Percentiles rank a stretch among this genome's conserved stretches.
These are phyloP conservation scores for Tryphoninae sp. DNA, from an alignment of 2,888 invertebrate species.

Conservation along the genomic window DNA sequence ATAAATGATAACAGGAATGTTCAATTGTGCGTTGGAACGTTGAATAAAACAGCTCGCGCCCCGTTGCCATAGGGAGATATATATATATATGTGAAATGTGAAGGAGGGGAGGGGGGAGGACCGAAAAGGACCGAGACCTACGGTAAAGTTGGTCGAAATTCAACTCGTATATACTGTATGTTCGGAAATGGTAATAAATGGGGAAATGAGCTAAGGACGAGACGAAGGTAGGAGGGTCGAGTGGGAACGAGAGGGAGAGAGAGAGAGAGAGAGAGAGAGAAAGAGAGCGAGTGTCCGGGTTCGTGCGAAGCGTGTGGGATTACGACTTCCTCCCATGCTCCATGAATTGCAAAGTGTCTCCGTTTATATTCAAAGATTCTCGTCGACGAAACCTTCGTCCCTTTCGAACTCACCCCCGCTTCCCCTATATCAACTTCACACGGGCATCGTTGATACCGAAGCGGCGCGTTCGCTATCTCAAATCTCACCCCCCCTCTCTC, in stretches of 20 bases:
- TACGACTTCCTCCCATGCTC: conserved; percentile 66
- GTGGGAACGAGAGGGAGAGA: conserved; percentile 12
- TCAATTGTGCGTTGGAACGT: conserved; percentile 35
- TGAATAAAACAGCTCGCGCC: conserved; percentile 26
- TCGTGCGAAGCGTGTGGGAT: conserved; percentile 66
- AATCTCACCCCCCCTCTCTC: not conserved
- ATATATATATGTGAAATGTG: not conserved
- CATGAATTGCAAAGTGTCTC: conserved; percentile 67
- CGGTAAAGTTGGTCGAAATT: conserved; percentile 47
- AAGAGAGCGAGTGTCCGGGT: conserved; percentile 34
- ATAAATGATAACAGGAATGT: not conserved
- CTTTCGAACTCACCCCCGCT: conserved; percentile 33
- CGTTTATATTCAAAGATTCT: conserved; percentile 69
- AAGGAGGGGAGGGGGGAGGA: not conserved
- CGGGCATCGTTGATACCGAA: conserved; percentile 18
- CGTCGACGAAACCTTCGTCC: conserved; percentile 59
- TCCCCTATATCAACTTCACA: conserved; percentile 15
- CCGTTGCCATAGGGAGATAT: conserved; percentile 23
- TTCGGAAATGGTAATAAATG: conserved; percentile 52
- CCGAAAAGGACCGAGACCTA: conserved; percentile 14
- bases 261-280: conserved; percentile 26
- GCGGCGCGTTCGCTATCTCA: not conserved
- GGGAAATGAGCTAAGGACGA: conserved; percentile 46
- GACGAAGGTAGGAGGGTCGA: conserved; percentile 41
- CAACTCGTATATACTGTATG: conserved; percentile 31